These are phyloP conservation scores for Stomatorhinus walkeri DNA, from an alignment of 2,797 vertebrate species.

Conservation along the genomic window DNA sequence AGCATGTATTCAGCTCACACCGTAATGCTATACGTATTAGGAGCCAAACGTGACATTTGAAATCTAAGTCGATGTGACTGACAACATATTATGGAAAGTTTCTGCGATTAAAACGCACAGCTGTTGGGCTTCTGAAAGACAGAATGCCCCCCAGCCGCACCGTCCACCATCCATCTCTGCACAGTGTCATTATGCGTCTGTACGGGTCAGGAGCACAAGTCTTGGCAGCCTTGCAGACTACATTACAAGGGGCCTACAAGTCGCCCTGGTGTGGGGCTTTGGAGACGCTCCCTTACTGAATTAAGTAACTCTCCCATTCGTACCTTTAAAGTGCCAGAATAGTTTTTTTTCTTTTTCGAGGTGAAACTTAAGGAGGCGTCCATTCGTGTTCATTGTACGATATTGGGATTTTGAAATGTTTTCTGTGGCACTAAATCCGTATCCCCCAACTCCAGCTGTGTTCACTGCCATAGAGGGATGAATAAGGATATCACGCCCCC, in stretches of 20 bases:
- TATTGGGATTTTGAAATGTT: conserved; percentile 37
- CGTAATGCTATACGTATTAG: conserved; percentile 18
- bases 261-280: not conserved
- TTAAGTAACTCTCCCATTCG: conserved; percentile 28
- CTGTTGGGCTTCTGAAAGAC: not conserved
- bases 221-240: not conserved
- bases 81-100: conserved; percentile 35
- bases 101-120: conserved; percentile 6
- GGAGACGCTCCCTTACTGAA: not conserved
- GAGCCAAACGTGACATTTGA: conserved; percentile 20
- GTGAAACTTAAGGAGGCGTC: conserved; percentile 26
- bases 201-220: not conserved
- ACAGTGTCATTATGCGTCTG: not conserved
- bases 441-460: not conserved
- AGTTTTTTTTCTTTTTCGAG: not conserved
- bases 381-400: conserved; percentile 24
- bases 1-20: conserved; percentile 39
- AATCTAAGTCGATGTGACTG: conserved; percentile 41
- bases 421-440: conserved; percentile 39
- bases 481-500: conserved; percentile 17
- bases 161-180: not conserved
- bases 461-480: not conserved
- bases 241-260: not conserved
- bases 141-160: not conserved
- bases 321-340: conserved; percentile 27